phyloP scores from a whole-genome alignment of 2,797 vertebrate genomes.

The Sitta carolinensis region DNA sequence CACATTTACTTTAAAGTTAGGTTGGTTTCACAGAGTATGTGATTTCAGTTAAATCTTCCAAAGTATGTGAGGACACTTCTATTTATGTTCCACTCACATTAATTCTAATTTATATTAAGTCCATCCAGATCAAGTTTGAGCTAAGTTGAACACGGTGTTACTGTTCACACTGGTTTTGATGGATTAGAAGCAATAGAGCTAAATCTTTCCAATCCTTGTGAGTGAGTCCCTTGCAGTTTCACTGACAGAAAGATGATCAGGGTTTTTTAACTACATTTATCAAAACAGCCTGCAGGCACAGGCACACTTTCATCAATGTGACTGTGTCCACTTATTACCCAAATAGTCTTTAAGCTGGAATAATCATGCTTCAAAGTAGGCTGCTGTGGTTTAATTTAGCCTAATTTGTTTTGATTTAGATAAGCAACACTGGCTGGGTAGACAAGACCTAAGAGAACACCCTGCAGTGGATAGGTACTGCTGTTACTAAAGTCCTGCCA shows the following conservation, averaged over 20 bases:
- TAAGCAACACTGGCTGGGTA: not conserved
- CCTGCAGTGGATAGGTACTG: not conserved
- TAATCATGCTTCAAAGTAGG: not conserved
- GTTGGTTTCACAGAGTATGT: constrained; percentile 1
- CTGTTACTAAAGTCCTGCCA: not conserved
- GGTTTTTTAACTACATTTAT: not conserved
- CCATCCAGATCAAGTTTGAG: constrained; percentile 14
- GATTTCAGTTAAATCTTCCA: constrained; percentile 18
- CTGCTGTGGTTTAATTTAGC: not conserved
- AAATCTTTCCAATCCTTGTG: not conserved
- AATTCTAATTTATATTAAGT: constrained; percentile 35
- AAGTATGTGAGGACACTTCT: not conserved
- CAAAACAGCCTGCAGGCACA: not conserved
- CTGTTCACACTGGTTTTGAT: not conserved
- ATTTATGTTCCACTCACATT: constrained; percentile 19
- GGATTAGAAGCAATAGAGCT: constrained; percentile 22
- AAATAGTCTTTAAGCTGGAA: not conserved
- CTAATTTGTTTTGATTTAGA: not conserved
- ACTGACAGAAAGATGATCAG: not conserved
- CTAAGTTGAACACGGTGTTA: not conserved
- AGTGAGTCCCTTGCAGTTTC: not conserved
- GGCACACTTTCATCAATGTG: not conserved
- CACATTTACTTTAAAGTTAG: constrained; percentile 9
- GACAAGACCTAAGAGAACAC: not conserved
- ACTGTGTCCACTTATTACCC: not conserved